Evolutionary conservation across 2,888 invertebrate species (phyloP), one percentile per base, ranked within the genome.

Genomic region (Melinaea marsaeus): DNA sequence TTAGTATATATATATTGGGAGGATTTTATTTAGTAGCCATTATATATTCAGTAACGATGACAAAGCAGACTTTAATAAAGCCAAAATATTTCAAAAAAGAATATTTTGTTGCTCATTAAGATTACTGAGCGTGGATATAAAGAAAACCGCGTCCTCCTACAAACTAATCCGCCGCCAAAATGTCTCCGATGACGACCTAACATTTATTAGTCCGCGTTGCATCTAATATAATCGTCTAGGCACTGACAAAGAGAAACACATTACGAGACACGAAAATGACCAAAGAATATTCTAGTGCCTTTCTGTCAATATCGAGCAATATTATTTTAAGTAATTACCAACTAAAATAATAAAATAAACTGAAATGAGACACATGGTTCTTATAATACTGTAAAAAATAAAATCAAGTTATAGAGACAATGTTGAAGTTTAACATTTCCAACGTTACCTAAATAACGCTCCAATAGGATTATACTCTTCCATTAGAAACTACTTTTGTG

Each of bases 401-500:
- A 32, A 51, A 51, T 51, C 32, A 22, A 51, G 6, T 32, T 22
- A 51, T 22, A 51, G 61, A 62, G 65, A 22, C 67, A 73, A 74
- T 76, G 75, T 76, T 74, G 74, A 78, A 80, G 75, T 80, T 78
- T 73, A 74, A 75, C 73, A 77, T 47, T 65, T 74, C 75, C 74
- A 77, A 74, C 81, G 78, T 85, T 83, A 84, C 71, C 22, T 22
- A 22, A 22, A 22, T 22, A 22, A 22, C 22, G 22, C 22, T 22
- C 22, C 22, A 22, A 22, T 22, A 22, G 22, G 22, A 22, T 22
- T 22, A 22, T 22, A 71, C 71, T 73, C 72, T 76, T 80, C 83
- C 79, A 84, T 85, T 86, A 82, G 80, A 79, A 79, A 78, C 80
- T 81, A 80, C 83, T 86, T 85, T 84, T 84, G 79, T 85, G 82